Percentiles rank a stretch among this genome's conserved stretches.
phyloP scores from a whole-genome alignment of 2,888 invertebrate species.

The Abscondita cerata region DNA sequence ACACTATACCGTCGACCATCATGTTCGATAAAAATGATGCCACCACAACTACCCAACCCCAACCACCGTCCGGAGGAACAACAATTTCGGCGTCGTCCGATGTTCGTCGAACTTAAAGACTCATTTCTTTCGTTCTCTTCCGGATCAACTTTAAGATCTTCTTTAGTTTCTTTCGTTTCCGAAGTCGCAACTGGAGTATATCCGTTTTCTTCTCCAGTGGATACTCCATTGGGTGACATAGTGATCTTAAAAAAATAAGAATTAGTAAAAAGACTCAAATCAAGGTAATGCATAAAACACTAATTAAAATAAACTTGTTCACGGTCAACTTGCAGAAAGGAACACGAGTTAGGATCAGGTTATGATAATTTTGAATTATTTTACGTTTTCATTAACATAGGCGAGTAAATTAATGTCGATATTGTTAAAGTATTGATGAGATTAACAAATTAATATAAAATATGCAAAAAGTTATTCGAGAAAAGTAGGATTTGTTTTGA shows the following conservation, averaged over 20 bases:
- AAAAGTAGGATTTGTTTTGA: no score
- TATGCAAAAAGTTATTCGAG: no score
- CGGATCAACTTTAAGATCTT: not conserved
- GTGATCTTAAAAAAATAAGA: constrained; percentile 12
- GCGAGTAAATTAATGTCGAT: no score
- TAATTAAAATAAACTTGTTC: constrained; percentile 22
- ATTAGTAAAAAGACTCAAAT: constrained; percentile 9
- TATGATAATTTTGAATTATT: constrained; percentile 17
- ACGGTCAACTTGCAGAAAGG: constrained; percentile 19
- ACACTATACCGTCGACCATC: constrained; percentile 93
- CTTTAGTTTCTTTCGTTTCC: constrained; percentile 36
- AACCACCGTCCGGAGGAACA: constrained; percentile 94
- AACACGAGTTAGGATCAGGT: constrained; percentile 16
- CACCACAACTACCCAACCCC: constrained; percentile 91
- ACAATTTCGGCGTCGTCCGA: constrained; percentile 57
- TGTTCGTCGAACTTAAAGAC: constrained; percentile 24
- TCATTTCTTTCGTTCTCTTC: constrained; percentile 23
- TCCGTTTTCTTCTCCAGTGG: constrained; percentile 41
- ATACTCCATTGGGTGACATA: constrained; percentile 47
- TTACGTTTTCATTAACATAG: constrained; percentile 16
- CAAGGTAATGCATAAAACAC: constrained; percentile 18
- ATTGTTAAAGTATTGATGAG: no score
- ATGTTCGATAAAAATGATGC: constrained; percentile 94
- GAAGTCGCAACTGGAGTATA: constrained; percentile 44
- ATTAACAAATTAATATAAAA: no score